These are phyloP conservation scores for Coptodon rendalli DNA, from an alignment of 2,113 vertebrate species.

Conservation along the genomic window DNA sequence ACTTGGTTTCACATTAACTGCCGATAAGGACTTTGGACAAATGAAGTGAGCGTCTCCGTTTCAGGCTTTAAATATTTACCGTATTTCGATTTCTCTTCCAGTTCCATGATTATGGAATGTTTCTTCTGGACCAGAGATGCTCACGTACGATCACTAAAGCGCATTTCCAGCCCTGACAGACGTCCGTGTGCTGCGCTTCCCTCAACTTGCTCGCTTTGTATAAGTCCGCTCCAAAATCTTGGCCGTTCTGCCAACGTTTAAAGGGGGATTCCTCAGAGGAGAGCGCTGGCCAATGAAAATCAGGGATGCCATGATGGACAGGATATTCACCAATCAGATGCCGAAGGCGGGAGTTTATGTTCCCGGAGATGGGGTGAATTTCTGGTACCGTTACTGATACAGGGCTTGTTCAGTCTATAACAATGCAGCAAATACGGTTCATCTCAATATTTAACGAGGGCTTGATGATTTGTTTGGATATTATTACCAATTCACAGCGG, in stretches of 20 bases:
- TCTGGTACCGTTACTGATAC: slow-evolving; percentile 3
- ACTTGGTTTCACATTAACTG: not conserved
- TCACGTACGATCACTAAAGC: not conserved
- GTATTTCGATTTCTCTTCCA: slow-evolving; percentile 62
- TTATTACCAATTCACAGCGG: not conserved
- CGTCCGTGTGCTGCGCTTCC: not conserved
- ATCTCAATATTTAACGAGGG: not conserved
- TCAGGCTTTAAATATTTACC: slow-evolving; percentile 44
- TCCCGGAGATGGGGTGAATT: not conserved
- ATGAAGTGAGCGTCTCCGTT: not conserved
- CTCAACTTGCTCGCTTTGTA: not conserved
- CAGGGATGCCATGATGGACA: not conserved
- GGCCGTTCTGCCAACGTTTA: slow-evolving; percentile 3
- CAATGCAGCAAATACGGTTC: not conserved
- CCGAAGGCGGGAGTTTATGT: not conserved
- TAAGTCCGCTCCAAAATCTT: slow-evolving; percentile 44
- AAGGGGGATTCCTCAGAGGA: not conserved
- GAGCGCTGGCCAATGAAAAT: slow-evolving; percentile 20
- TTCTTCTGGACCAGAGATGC: not conserved
- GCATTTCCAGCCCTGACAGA: not conserved
- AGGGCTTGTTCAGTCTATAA: not conserved
- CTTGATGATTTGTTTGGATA: not conserved
- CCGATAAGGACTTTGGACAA: not conserved
- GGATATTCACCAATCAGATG: not conserved
- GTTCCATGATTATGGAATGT: slow-evolving; percentile 41